Base-by-base conservation (phyloP, 2,797 vertebrate genomes). In the Cottoperca gobio region DNA sequence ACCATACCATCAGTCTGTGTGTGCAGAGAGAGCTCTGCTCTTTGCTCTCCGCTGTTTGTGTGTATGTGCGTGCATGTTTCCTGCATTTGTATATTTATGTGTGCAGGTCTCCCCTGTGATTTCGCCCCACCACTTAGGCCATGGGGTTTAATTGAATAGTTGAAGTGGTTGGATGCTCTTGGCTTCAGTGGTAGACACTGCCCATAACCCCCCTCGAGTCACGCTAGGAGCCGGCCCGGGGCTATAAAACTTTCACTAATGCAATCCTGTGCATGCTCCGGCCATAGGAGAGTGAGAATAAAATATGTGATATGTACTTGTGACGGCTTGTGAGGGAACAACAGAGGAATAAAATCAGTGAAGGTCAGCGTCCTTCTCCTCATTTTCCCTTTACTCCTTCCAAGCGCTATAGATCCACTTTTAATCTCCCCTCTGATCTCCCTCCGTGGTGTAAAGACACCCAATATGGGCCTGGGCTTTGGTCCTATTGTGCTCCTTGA, bases 191-290 rank as follows among this genome's bases (percentile, higher is more conserved):
- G 59, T 67, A 73, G 72, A 84, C 57, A 43, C 76, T 75, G 70
- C 84, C 84, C 85, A 73, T 82, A 71, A 78, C 54, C 74, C 81
- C 59, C 70, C 54, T 13, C 10, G 24, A 81, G 87, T 65, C 67
- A 72, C 3, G 58, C 83, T 33, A 31, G 68, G 66, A 66, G 87
- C 68, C 81, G 46, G 83, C 88, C 79, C 1, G 54, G 16, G 72
- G 86, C 86, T 82, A 90, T 85, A 89, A 89, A 89, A 88, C 71
- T 82, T 90, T 89, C 70, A 90, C 81, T 60, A 81, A 81, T 82
- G 64, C 69, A 78, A 79, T 57, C 61, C 61, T 63, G 68, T 61
- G 67, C 64, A 63, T 17, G 46, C 50, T 43, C 31, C 7, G 23
- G 58, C 31, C 71, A 33, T 21, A 31, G 48, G 59, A 69, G 65